Percentiles rank a stretch among this genome's conserved stretches.
These are phyloP conservation scores for Coremacera marginata DNA, from an alignment of 2,888 invertebrate species.

Conservation along the genomic window DNA sequence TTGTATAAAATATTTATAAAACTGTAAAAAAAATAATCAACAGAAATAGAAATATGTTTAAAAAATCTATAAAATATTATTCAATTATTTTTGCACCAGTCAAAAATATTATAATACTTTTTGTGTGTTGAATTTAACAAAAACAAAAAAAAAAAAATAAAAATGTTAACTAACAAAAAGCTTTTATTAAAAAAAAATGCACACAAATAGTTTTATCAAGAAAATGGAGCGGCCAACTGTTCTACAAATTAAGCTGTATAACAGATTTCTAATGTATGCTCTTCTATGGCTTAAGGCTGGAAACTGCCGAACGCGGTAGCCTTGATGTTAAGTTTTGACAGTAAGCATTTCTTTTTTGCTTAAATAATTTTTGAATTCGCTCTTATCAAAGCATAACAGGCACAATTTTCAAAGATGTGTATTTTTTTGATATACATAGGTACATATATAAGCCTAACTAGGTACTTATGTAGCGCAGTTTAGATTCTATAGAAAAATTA, in stretches of 20 bases:
- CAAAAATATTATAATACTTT: conserved; percentile 67
- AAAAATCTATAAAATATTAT: conserved; percentile 54
- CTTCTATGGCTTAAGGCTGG: no score
- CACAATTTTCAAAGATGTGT: background rate
- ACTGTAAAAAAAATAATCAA: conserved; percentile 42
- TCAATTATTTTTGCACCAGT: conserved; percentile 67
- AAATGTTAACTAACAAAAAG: background rate
- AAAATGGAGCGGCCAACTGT: no score
- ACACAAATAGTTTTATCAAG: background rate
- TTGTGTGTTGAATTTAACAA: background rate
- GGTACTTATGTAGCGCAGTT: conserved; percentile 64
- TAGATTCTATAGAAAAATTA: conserved; percentile 25
- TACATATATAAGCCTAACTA: conserved; percentile 44
- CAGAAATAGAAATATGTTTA: conserved; percentile 8
- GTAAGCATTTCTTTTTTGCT: no score
- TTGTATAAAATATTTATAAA: background rate
- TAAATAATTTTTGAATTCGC: background rate
- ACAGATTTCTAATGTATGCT: no score
- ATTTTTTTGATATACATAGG: background rate
- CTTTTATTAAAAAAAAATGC: background rate
- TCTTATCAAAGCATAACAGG: background rate
- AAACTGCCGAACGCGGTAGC: background rate
- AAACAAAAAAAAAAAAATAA: background rate
- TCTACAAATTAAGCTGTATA: no score
- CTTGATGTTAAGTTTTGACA: no score